Evolutionary conservation across 2,888 invertebrate species (phyloP).

Genomic region (Drosophila tanythrix): DNA sequence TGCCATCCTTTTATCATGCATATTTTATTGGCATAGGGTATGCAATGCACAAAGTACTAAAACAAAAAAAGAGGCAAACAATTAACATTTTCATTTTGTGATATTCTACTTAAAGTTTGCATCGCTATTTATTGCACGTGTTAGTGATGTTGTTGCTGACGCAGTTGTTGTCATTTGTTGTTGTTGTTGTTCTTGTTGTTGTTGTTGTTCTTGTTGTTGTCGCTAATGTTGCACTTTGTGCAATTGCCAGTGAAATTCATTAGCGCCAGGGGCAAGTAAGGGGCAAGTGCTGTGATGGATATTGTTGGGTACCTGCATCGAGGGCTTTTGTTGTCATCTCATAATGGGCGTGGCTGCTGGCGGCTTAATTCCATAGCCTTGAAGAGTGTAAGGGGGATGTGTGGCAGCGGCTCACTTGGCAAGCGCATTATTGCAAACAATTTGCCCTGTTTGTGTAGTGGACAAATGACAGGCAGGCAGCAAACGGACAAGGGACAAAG

Average conservation of each 20-base stretch:
- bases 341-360: slow-evolving; percentile 34
- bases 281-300: not conserved
- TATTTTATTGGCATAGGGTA: not conserved
- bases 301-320: slow-evolving; percentile 48
- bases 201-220: slow-evolving; percentile 13
- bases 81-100: slow-evolving; percentile 79
- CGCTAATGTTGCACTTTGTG: slow-evolving; percentile 25
- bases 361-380: not conserved
- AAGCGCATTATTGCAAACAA: slow-evolving; percentile 80
- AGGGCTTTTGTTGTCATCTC: slow-evolving; percentile 18
- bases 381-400: not conserved
- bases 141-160: slow-evolving; percentile 32
- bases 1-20: not conserved
- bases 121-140: slow-evolving; percentile 66
- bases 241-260: slow-evolving; percentile 70
- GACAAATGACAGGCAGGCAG: slow-evolving; percentile 66
- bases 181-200: too few relatives aligned
- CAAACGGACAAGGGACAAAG: slow-evolving; percentile 43
- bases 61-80: slow-evolving; percentile 57
- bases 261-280: slow-evolving; percentile 42
- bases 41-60: slow-evolving; percentile 13
- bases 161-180: slow-evolving; percentile 34
- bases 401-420: slow-evolving; percentile 51
- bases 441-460: slow-evolving; percentile 74
- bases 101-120: slow-evolving; percentile 68